phyloP scores from a whole-genome alignment of 2,113 vertebrate species.

The Callithrix jacchus region DNA sequence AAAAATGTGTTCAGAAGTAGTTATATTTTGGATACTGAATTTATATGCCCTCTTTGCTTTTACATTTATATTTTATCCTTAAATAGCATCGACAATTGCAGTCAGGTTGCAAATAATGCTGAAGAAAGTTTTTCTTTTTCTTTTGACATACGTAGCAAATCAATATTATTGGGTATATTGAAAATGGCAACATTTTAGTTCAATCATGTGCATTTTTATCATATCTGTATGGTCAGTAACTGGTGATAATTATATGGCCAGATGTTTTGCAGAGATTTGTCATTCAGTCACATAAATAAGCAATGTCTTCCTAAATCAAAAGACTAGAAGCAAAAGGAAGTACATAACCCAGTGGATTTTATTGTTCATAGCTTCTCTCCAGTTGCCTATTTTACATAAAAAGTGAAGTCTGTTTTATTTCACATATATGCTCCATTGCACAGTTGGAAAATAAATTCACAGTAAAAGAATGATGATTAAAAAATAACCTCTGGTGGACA shows the following conservation, averaged over 20 bases:
- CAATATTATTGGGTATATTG: not conserved
- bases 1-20: constrained; percentile 47
- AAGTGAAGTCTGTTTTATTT: not conserved
- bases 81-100: not conserved
- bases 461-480: not conserved
- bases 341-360: not conserved
- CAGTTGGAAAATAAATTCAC: not conserved
- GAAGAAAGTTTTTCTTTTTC: not conserved
- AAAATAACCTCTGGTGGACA: not conserved
- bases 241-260: not conserved
- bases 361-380: not conserved
- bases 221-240: not conserved
- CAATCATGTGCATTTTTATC: not conserved
- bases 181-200: constrained; percentile 13
- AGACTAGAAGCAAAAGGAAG: not conserved
- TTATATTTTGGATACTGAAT: constrained; percentile 30
- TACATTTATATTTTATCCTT: constrained; percentile 15
- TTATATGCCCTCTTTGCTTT: not conserved
- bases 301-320: not conserved
- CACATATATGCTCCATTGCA: not conserved
- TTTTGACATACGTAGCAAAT: not conserved
- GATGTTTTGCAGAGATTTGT: not conserved
- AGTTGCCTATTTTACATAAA: not conserved
- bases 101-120: not conserved
- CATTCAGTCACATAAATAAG: constrained; percentile 12